Base-by-base conservation (phyloP, 1,140 invertebrate genomes). In the Drosophila repleta region DNA sequence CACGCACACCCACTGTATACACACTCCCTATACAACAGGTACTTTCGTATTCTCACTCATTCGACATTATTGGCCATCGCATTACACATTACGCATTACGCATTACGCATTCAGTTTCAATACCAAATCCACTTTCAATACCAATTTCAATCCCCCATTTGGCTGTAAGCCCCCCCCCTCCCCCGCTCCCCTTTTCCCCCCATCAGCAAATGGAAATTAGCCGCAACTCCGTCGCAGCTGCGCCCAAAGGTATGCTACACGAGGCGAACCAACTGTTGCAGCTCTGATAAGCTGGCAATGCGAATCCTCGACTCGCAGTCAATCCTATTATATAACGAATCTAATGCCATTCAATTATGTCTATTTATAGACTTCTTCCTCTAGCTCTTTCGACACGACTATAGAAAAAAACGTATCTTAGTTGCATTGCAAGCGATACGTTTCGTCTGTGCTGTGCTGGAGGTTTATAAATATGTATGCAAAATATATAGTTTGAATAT, bases 61-160 rank as follows among this genome's bases (percentile, higher is more conserved):
- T 48, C 66, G 55, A 63, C 48, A 29, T 64, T 64, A 70, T 70
- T 64, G 60, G 43, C 67, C 60, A 70, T 43, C 18, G 49, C 58
- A 69, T 69, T 69, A 48, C 49, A 37, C 39, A 43, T 41, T 41
- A 41, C 39, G n/a, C 39, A 39, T 41, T 41, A 41, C 39, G 66
- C 49, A 69, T 69, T 62, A 37, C 48, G 43, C 41, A 69, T 69
- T 70, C 60, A 56, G 60, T 70, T 70, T 64, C 49, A 55, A 69
- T 62, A 62, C 66, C 37, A 68, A 68, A 60, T 61, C 66, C 58
- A 48, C 29, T 63, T 24, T 53, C 65, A 61, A 69, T 69, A 35
- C 57, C 56, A 51, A 61, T 63, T 29, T 24, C 39, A 29, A 45
- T 57, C 10, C 29, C 46, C 35, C 11, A 29, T 29, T 29, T 29